A percentile compares a stretch with the other conserved stretches of the same genome.
Evolutionary conservation across 2,113 vertebrate species (phyloP).

Genomic region (Lipophrys pholis): DNA sequence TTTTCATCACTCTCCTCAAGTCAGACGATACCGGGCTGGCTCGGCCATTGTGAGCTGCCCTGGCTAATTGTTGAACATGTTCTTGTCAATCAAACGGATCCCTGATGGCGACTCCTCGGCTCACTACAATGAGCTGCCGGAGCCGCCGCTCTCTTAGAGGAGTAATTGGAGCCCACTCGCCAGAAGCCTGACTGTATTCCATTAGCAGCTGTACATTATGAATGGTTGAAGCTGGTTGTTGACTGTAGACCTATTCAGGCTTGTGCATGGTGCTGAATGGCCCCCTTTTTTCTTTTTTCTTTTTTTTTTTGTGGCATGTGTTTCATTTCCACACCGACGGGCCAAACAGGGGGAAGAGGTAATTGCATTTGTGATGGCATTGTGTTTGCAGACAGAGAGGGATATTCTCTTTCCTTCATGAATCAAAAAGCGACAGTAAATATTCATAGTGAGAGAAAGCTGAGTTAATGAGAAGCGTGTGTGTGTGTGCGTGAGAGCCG

Average conservation of each 20-base stretch:
- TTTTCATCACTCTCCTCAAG: conserved; percentile 62
- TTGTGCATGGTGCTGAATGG: conserved; percentile 47
- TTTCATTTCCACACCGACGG: conserved; percentile 54
- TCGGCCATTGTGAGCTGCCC: conserved; percentile 47
- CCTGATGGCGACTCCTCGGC: conserved; percentile 62
- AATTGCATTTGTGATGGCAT: conserved; percentile 56
- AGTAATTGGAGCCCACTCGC: conserved; percentile 55
- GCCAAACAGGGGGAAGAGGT: conserved; percentile 42
- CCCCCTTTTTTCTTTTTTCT: conserved; percentile 21
- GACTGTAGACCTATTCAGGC: conserved; percentile 53
- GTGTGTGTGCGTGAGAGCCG: conserved; percentile 19
- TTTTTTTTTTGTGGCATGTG: conserved; percentile 4
- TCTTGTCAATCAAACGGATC: conserved; percentile 78
- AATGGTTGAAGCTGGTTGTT: conserved; percentile 54
- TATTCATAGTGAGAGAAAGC: conserved; percentile 27
- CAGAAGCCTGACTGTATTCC: conserved; percentile 59
- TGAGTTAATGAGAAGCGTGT: conserved; percentile 10
- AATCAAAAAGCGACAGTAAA: conserved; percentile 48
- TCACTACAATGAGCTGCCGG: conserved; percentile 60
- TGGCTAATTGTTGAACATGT: conserved; percentile 81
- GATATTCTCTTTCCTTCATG: conserved; percentile 26
- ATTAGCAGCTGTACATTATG: conserved; percentile 61
- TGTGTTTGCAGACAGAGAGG: conserved; percentile 33
- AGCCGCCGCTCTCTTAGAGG: conserved; percentile 38
- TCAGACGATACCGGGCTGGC: conserved; percentile 48